A percentile compares a stretch with the other conserved stretches of the same genome.
phyloP scores from a whole-genome alignment of 2,113 vertebrate species.

The Petroica traversi region DNA sequence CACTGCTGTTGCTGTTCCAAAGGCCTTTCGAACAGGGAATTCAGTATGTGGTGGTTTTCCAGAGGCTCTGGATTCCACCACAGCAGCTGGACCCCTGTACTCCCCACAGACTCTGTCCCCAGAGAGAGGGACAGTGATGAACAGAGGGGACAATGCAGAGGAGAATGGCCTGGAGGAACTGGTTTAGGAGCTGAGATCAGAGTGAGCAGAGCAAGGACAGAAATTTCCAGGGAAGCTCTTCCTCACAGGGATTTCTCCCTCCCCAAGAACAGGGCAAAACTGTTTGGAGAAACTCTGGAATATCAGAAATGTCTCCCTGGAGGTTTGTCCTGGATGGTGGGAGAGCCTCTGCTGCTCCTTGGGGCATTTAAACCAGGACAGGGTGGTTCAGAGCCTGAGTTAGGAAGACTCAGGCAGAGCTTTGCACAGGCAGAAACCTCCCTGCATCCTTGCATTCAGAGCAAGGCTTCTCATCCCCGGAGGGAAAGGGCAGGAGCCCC shows the following conservation, averaged over 20 bases:
- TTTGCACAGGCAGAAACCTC: too few species aligned
- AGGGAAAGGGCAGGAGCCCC: too few species aligned
- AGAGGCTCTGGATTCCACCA: neutral
- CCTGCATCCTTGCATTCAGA: neutral
- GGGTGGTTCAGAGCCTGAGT: accelerated
- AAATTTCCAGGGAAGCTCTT: neutral
- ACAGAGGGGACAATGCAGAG: neutral
- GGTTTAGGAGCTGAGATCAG: neutral
- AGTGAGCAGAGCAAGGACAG: neutral
- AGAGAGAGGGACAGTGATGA: neutral
- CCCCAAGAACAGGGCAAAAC: neutral
- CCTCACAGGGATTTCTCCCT: neutral
- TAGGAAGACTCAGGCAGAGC: neutral
- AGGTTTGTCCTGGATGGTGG: neutral
- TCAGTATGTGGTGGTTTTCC: neutral
- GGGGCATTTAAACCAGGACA: neutral
- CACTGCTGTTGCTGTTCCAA: neutral
- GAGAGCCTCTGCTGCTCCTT: neutral
- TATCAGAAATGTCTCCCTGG: neutral
- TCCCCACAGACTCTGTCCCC: neutral
- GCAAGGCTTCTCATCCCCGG: neutral
- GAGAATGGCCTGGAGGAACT: neutral
- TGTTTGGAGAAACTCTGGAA: neutral
- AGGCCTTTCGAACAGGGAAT: neutral
- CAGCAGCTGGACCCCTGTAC: accelerated